Conservation (phyloP, 2,888 invertebrate species). For the Hylaea fasciaria region DNA sequence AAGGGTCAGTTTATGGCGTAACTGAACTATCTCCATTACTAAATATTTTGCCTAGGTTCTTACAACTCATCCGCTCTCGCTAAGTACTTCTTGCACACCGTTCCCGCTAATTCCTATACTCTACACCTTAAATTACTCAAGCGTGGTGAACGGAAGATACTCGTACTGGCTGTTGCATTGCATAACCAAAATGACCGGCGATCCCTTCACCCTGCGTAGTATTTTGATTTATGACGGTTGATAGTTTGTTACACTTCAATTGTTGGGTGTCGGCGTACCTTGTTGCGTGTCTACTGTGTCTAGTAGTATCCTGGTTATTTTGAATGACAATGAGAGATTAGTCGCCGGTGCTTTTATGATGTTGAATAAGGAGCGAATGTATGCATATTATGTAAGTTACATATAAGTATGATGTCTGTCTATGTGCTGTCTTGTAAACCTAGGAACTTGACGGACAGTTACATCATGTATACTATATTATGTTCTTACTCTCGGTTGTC, state of each 20-base stretch:
- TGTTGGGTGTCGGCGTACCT: constrained; percentile 17
- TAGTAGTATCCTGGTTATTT: constrained; percentile 11
- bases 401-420: too few relatives aligned
- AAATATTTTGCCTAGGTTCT: too few relatives aligned
- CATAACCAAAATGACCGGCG: constrained; percentile 32
- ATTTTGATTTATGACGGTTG: constrained; percentile 35
- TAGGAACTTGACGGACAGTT: too few relatives aligned
- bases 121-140: constrained; percentile 55
- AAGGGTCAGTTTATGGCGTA: too few relatives aligned
- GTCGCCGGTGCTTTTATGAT: background rate
- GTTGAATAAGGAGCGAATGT: too few relatives aligned
- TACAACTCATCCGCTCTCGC: background rate
- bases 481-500: too few relatives aligned
- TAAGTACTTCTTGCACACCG: background rate
- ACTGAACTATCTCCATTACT: background rate
- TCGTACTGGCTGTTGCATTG: constrained; percentile 27
- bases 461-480: too few relatives aligned
- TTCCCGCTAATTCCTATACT: constrained; percentile 41
- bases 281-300: constrained; percentile 8
- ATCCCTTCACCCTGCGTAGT: constrained; percentile 37
- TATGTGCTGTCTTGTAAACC: too few relatives aligned
- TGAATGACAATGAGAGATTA: constrained; percentile 25
- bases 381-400: too few relatives aligned
- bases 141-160: constrained; percentile 61
- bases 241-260: constrained; percentile 12